Base-by-base conservation (phyloP, 2,888 invertebrate species). In the Acrobasis suavella region DNA sequence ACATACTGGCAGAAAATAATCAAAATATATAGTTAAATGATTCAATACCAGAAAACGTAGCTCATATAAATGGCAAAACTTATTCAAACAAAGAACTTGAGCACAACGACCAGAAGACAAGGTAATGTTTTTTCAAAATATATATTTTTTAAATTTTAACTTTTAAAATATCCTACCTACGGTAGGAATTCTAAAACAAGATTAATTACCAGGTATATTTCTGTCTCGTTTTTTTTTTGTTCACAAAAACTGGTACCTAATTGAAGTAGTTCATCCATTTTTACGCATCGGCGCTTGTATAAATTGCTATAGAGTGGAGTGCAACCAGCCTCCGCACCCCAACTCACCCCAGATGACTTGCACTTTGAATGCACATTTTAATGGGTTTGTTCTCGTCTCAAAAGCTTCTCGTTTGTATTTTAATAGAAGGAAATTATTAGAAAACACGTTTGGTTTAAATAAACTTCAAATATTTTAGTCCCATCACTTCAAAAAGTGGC, bases 301-400 rank as follows among this genome's bases (percentile, higher is more conserved):
- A 89, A 88, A 89, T 89, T 86, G 87, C 83, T 81, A 46, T 76
- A 80, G 72, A 83, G 49, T 50, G 42, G 52, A 61, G 62, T 62
- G 62, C 62, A 62, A 38, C 49, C 60, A 51, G 52, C 55, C 22
- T 42, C 49, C 55, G 37, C 49, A 51, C 60, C 16, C 38, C 78
- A 75, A 78, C 76, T 72, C 78, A 81, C 85, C 89, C 83, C 76
- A 72, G 77, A 78, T 89, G 87, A 89, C 88, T 90, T 89, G 89
- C 87, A 83, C 82, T 89, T 88, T 83, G 81, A 82, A 85, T 87
- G 86, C 86, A 87, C 82, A 83, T 85, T 89, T 86, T 89, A 87
- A 86, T 87, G 81, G 83, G 80, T 77, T 81, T 84, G 81, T 82
- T 77, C 75, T 82, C 74, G 72, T 72, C 73, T 75, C 78, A 75